A percentile compares a stretch with the other conserved stretches of the same genome.
Evolutionary conservation across 2,797 vertebrate genomes (phyloP).

Genomic region (Hoplostethus atlanticus): DNA sequence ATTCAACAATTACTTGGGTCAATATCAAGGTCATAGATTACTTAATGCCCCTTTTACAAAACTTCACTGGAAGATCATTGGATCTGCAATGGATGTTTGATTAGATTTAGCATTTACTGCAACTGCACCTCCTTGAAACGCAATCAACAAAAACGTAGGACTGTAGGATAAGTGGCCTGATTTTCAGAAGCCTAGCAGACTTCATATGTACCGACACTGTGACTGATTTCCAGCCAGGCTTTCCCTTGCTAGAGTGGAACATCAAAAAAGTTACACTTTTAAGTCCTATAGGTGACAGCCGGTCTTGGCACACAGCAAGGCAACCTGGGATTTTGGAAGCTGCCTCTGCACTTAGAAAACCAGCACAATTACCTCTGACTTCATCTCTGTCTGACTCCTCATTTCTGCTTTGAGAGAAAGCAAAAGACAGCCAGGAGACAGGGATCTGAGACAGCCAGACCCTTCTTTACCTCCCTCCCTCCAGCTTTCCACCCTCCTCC

Average conservation of each 20-base stretch:
- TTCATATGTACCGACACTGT: constrained; percentile 29
- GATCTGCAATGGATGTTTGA: neutral
- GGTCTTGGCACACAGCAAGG: constrained; percentile 19
- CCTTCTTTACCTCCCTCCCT: constrained; percentile 26
- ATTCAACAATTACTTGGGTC: too few relatives aligned
- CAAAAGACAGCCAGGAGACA: constrained; percentile 44
- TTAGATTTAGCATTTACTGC: neutral
- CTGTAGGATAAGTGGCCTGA: constrained; percentile 17
- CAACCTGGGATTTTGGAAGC: constrained; percentile 36
- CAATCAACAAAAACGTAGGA: constrained; percentile 23
- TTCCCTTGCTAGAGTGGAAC: constrained; percentile 3
- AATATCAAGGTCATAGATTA: too few relatives aligned
- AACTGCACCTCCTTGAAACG: neutral
- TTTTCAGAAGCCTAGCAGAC: constrained; percentile 8
- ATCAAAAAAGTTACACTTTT: constrained; percentile 5
- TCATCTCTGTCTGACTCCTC: constrained; percentile 47
- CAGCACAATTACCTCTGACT: constrained; percentile 40
- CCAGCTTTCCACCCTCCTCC: constrained; percentile 4
- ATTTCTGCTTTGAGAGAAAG: constrained; percentile 38
- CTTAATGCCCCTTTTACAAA: too few relatives aligned
- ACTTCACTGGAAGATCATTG: too few relatives aligned
- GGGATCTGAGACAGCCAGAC: constrained; percentile 21
- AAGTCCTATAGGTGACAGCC: constrained; percentile 10
- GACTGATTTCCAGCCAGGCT: constrained; percentile 17
- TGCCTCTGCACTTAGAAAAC: constrained; percentile 15